Conservation (phyloP, 2,888 invertebrate species). For the Diplazon laetatorius region DNA sequence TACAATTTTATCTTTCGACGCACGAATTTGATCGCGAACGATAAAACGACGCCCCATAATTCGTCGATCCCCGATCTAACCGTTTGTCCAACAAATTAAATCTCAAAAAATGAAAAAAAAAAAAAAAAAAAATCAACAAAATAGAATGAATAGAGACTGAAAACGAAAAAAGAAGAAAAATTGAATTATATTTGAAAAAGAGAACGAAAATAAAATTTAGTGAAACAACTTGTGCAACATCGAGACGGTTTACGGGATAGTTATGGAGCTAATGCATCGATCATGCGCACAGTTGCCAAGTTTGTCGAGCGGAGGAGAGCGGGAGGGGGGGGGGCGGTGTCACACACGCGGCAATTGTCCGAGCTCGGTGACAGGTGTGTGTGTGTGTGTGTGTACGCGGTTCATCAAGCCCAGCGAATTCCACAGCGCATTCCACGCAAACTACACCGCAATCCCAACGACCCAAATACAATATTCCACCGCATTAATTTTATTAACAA, state of each 20-base stretch:
- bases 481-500: too few species aligned
- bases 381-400: too few species aligned
- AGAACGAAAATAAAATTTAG: background rate
- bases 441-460: background rate
- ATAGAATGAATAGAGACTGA: too few species aligned
- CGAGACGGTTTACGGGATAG: slow-evolving; percentile 5
- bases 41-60: slow-evolving; percentile 3
- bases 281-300: slow-evolving; percentile 5
- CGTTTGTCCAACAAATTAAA: background rate
- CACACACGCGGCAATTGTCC: background rate
- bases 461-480: background rate
- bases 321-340: too few species aligned
- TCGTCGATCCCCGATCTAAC: slow-evolving; percentile 2
- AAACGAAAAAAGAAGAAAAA: background rate
- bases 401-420: background rate
- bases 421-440: background rate
- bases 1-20: slow-evolving; percentile 16
- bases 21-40: background rate
- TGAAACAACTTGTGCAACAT: background rate
- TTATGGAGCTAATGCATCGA: background rate
- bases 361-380: slow-evolving; percentile 5
- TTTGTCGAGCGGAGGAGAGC: background rate
- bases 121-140: background rate
- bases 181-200: background rate
- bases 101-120: background rate